phyloP scores from a whole-genome alignment of 2,888 invertebrate species.

The Drosophila histrio region DNA sequence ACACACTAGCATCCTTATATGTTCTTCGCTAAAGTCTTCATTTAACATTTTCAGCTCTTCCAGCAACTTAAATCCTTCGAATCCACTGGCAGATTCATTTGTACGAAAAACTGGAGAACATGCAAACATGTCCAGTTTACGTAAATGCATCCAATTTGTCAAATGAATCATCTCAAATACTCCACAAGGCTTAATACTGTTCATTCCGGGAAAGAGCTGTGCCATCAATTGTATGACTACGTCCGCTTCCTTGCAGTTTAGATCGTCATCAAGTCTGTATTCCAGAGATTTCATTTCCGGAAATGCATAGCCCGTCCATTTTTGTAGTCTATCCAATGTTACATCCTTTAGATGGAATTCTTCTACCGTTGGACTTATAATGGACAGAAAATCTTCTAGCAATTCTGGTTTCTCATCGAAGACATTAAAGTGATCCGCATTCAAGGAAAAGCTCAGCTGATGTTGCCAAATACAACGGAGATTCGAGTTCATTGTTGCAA shows the following conservation, averaged over 20 bases:
- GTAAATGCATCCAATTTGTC: conserved; percentile 9
- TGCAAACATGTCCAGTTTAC: conserved; percentile 11
- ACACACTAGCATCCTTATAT: background rate
- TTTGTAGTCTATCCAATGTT: background rate
- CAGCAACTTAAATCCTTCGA: background rate
- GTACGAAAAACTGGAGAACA: too few species aligned
- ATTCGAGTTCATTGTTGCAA: background rate
- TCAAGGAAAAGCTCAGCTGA: background rate
- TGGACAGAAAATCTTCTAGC: conserved; percentile 2
- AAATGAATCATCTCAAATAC: background rate
- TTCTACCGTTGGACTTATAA: conserved; percentile 16
- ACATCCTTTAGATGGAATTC: background rate
- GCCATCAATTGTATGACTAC: background rate
- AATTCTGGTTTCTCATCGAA: background rate
- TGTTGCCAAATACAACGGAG: conserved; percentile 18
- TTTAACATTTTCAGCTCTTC: conserved; percentile 8
- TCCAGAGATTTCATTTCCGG: conserved; percentile 2
- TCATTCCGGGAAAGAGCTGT: conserved; percentile 19
- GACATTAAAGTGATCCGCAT: background rate
- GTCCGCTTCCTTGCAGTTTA: background rate
- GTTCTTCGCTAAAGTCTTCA: background rate
- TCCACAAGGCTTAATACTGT: background rate
- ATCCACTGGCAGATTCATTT: background rate
- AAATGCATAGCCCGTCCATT: conserved; percentile 10
- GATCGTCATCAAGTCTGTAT: background rate